A percentile compares a stretch with the other conserved stretches of the same genome.
These are phyloP conservation scores for Drosophila tristis DNA, from an alignment of 1,140 invertebrate species.

Conservation along the genomic window DNA sequence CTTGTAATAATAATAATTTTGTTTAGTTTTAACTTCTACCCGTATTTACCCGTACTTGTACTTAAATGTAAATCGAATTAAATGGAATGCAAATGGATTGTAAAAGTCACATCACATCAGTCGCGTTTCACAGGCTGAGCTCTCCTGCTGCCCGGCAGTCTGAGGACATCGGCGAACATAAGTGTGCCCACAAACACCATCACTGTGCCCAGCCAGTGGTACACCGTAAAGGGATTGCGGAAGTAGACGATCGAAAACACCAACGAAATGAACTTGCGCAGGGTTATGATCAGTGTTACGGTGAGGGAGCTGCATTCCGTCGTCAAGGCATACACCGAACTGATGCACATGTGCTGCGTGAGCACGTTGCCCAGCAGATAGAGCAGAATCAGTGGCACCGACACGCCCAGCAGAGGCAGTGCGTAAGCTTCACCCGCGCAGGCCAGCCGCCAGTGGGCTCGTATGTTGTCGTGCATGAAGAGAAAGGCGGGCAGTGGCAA, in stretches of 20 bases:
- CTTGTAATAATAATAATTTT: slow-evolving; percentile 67
- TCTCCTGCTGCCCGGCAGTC: slow-evolving; percentile 3
- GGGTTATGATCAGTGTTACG: slow-evolving; percentile 97
- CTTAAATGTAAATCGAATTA: slow-evolving; percentile 74
- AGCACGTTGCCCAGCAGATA: slow-evolving; percentile 94
- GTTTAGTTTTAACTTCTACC: neutral
- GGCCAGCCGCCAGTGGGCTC: slow-evolving; percentile 83
- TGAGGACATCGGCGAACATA: slow-evolving; percentile 87
- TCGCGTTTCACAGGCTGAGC: slow-evolving; percentile 38
- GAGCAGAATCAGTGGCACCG: slow-evolving; percentile 90
- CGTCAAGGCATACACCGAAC: slow-evolving; percentile 97
- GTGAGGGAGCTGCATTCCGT: slow-evolving; percentile 97
- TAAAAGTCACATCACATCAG: slow-evolving; percentile 10
- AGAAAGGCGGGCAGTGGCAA: slow-evolving; percentile 72
- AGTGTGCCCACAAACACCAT: slow-evolving; percentile 97
- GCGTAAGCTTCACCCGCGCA: slow-evolving; percentile 59
- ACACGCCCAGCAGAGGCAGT: slow-evolving; percentile 84
- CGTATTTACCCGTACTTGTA: slow-evolving; percentile 63
- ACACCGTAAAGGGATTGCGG: slow-evolving; percentile 95
- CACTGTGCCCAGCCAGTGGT: slow-evolving; percentile 96
- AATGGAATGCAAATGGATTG: slow-evolving; percentile 49
- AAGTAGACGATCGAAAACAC: slow-evolving; percentile 98
- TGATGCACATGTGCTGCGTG: slow-evolving; percentile 98
- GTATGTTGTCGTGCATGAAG: slow-evolving; percentile 88
- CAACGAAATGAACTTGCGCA: slow-evolving; percentile 97